A percentile compares a stretch with the other conserved stretches of the same genome.
phyloP scores from a whole-genome alignment of 2,797 vertebrate species.

The Falco naumanni region DNA sequence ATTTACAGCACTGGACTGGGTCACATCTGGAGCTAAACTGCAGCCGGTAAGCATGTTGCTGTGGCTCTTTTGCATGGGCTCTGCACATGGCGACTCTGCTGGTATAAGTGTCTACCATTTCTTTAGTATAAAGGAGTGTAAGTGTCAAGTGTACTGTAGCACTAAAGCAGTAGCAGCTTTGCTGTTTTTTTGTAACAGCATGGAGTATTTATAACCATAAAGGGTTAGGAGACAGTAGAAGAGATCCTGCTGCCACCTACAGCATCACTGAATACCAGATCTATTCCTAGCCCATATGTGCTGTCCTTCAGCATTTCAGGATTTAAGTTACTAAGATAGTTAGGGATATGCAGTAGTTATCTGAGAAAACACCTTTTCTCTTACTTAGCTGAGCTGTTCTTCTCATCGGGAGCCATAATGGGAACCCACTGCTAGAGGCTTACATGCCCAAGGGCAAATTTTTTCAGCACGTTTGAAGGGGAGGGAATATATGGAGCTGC shows the following conservation, averaged over 20 bases:
- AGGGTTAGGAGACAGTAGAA: background rate
- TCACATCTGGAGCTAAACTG: background rate
- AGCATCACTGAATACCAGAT: background rate
- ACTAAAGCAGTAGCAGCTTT: background rate
- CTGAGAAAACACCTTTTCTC: background rate
- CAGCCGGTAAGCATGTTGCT: background rate
- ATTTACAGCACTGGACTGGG: background rate
- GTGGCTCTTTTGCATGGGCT: background rate
- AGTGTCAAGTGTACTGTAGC: background rate
- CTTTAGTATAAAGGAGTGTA: background rate
- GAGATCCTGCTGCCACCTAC: constrained; percentile 9
- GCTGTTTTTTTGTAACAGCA: background rate
- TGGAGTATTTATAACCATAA: too few species aligned
- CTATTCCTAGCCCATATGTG: fast-evolving
- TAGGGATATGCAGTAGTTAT: background rate
- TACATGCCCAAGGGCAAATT: background rate
- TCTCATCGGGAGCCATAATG: background rate
- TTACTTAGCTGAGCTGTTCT: background rate
- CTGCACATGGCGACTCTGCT: background rate
- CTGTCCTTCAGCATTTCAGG: background rate
- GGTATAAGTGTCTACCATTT: background rate
- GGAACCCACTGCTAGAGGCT: background rate
- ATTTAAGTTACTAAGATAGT: background rate
- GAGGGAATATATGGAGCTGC: background rate
- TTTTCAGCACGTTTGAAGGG: background rate